phyloP scores from a whole-genome alignment of 2,113 vertebrate genomes.

The Oceanites oceanicus region DNA sequence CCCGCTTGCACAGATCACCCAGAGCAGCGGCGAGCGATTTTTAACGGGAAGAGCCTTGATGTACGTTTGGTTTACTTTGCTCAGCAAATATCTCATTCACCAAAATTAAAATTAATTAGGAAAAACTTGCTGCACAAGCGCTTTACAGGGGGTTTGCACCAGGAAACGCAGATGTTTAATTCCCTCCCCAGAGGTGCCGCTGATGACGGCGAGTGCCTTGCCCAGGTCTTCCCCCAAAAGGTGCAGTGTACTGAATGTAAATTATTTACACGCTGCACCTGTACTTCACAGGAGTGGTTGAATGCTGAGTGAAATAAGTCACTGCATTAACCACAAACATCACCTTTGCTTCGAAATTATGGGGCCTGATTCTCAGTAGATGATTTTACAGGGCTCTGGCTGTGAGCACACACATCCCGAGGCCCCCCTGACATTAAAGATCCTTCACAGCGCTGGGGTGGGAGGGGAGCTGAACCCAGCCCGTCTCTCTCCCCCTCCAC shows the following conservation, averaged over 20 bases:
- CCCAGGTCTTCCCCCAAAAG: neutral
- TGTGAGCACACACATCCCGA: fast-evolving
- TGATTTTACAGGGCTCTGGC: fast-evolving
- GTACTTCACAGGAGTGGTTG: neutral
- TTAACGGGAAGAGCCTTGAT: neutral
- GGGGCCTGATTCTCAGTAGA: neutral
- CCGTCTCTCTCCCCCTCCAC: neutral
- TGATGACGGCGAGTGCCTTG: neutral
- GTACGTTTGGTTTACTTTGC: neutral
- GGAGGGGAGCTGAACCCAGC: neutral
- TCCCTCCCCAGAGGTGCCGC: neutral
- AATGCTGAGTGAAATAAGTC: neutral
- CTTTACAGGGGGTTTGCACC: neutral
- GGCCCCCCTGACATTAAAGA: fast-evolving
- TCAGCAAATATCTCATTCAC: neutral
- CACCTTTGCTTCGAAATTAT: neutral
- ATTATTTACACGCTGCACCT: too few relatives aligned
- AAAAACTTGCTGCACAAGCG: neutral
- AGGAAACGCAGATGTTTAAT: neutral
- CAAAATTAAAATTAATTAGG: neutral
- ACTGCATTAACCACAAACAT: neutral
- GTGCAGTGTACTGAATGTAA: too few relatives aligned
- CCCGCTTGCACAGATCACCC: neutral
- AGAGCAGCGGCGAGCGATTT: fast-evolving
- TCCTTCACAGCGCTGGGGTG: fast-evolving